Percentiles rank a stretch among this genome's conserved stretches.
Evolutionary conservation across 2,888 invertebrate genomes (phyloP).

Genomic region (Mamestra brassicae): DNA sequence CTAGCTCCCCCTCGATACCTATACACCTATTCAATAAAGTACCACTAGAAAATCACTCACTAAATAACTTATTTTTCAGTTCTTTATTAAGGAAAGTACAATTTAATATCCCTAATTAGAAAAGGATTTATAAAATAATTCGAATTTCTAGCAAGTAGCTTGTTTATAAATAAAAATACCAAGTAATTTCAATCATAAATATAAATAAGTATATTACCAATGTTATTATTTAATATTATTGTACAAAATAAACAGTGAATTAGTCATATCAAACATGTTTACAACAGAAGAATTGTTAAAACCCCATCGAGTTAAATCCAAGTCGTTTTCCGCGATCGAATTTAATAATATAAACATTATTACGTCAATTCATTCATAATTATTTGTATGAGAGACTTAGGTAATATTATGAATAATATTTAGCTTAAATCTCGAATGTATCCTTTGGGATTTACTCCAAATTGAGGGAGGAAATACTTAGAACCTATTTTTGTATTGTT

Average conservation of each 20-base stretch:
- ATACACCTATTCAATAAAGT: too few relatives aligned
- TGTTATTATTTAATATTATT: constrained; percentile 21
- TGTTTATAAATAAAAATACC: not conserved
- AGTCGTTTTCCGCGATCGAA: constrained; percentile 32
- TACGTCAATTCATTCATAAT: constrained; percentile 41
- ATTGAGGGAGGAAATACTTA: too few relatives aligned
- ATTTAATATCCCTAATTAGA: not conserved
- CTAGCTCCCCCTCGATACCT: too few relatives aligned
- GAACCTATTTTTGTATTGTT: too few relatives aligned
- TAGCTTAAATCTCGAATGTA: not conserved
- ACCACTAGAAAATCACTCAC: not conserved
- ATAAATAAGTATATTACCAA: not conserved
- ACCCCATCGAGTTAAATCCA: not conserved
- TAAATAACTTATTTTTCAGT: not conserved
- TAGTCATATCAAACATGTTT: constrained; percentile 43
- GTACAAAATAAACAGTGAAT: constrained; percentile 24
- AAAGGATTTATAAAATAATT: not conserved
- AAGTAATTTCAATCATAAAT: not conserved
- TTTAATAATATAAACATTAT: constrained; percentile 1
- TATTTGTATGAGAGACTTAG: constrained; percentile 1
- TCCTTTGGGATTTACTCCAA: not conserved
- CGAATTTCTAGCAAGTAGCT: not conserved
- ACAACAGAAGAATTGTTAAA: constrained; percentile 22
- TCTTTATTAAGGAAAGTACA: not conserved
- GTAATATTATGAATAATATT: constrained; percentile 16